Evolutionary conservation across 1,140 invertebrate species (phyloP), one percentile per base, ranked within the genome.

Genomic region (Drosophila ambigua): DNA sequence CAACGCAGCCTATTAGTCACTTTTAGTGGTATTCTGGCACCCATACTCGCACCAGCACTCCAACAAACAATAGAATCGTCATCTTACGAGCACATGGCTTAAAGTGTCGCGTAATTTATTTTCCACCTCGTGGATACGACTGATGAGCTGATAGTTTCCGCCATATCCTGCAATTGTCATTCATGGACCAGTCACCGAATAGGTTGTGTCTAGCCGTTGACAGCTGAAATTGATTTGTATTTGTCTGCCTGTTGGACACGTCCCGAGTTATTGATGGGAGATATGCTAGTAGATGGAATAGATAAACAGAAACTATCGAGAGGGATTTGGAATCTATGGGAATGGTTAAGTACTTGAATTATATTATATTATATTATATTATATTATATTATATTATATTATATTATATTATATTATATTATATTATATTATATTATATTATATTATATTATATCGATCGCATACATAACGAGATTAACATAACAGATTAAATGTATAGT

Each of bases 41-140:
- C 24, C 48, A 13, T 49, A 23, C 24, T 39, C 50, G 43, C 0
- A 6, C 52, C 44, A 9, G 0, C 62, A 45, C 48, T 52, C 26
- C n/a, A 50, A 62, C 50, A 50, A 43, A 53, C 58, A 74, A 74
- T 71, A 49, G 72, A 59, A 74, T 59, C 59, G 71, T 74, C 71
- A 66, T 66, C 61, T 75, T 74, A 52, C 53, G 57, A 66, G 72
- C 65, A 57, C 53, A 74, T 53, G 61, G 49, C 71, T 65, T 44
- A 59, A 74, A 74, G 72, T 74, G 72, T 74, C 72, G 72, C 72
- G 72, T 74, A 74, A 74, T 74, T 74, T 74, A 74, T 74, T 74
- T 23, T 74, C 53, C 72, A 74, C 72, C 72, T 74, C 71, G 65
- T 4, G 53, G 28, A 53, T 54, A 44, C 71, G 62, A 66, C 72